Percentiles rank a stretch among this genome's conserved stretches.
These are phyloP conservation scores for Grus americana DNA, from an alignment of 2,113 vertebrate species.

Conservation along the genomic window DNA sequence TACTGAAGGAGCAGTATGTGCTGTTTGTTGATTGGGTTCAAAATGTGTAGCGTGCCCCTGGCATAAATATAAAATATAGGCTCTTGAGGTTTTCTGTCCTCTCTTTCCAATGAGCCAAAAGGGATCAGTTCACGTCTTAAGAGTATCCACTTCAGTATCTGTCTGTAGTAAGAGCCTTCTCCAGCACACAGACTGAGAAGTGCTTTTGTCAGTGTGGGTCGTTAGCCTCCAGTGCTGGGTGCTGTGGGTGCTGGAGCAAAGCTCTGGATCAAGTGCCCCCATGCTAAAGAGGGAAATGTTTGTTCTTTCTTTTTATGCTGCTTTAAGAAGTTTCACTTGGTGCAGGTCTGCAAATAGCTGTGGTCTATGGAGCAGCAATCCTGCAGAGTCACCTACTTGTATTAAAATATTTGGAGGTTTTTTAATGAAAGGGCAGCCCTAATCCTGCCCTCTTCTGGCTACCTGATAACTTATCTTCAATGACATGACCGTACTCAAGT, in stretches of 20 bases:
- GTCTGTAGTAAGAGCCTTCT: not conserved
- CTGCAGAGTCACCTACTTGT: not conserved
- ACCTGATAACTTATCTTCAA: not conserved
- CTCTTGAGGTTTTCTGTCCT: not conserved
- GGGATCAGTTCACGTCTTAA: not conserved
- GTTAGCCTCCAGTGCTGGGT: not conserved
- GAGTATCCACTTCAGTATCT: not conserved
- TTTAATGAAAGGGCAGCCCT: not conserved
- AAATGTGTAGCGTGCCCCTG: not conserved
- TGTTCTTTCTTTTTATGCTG: not conserved
- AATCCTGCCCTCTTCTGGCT: not conserved
- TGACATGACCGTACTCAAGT: not conserved
- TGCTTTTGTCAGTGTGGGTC: not conserved
- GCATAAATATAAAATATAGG: not conserved
- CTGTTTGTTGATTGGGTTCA: not conserved
- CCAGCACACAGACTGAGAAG: fast-evolving
- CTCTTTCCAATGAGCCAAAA: not conserved
- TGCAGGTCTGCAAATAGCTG: not conserved
- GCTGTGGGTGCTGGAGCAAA: not conserved
- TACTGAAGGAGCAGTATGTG: not conserved
- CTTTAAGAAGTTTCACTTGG: not conserved
- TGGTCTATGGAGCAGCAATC: not conserved
- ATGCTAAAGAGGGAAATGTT: not conserved
- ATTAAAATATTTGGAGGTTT: not conserved
- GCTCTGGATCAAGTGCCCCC: not conserved